Evolutionary conservation across 2,888 invertebrate genomes (phyloP).

Genomic region (Hyppa rectilinea): DNA sequence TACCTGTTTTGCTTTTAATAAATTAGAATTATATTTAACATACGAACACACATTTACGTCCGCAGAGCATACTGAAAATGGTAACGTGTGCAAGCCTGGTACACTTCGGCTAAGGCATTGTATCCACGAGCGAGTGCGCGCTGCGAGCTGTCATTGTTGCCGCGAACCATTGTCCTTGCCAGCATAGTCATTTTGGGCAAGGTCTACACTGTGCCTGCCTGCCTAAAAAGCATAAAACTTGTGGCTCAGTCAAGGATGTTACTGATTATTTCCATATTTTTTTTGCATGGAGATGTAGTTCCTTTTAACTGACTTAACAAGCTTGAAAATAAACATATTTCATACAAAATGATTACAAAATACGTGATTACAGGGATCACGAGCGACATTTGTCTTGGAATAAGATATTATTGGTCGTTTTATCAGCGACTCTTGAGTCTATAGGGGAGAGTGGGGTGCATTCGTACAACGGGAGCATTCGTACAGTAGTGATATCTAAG

Average conservation of each 20-base stretch:
- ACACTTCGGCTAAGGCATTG: slow-evolving; percentile 49
- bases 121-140: slow-evolving; percentile 30
- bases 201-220: slow-evolving; percentile 30
- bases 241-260: slow-evolving; percentile 1
- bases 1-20: background rate
- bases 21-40: background rate
- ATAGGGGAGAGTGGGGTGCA: no score
- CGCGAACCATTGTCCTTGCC: slow-evolving; percentile 51
- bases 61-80: slow-evolving; percentile 21
- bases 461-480: no score
- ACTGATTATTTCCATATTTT: no score
- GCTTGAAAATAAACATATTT: background rate
- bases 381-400: slow-evolving; percentile 7
- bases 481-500: no score
- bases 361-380: background rate
- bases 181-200: slow-evolving; percentile 56
- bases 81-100: slow-evolving; percentile 2
- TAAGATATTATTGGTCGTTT: background rate
- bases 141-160: slow-evolving; percentile 58
- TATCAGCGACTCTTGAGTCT: background rate
- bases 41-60: slow-evolving; percentile 2
- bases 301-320: background rate
- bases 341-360: no score
- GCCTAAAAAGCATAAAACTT: slow-evolving; percentile 27
- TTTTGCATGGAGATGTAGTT: background rate